Percentiles rank a stretch among this genome's conserved stretches.
These are phyloP conservation scores for Tylochromis polylepis DNA, from an alignment of 2,113 vertebrate species.

Conservation along the genomic window DNA sequence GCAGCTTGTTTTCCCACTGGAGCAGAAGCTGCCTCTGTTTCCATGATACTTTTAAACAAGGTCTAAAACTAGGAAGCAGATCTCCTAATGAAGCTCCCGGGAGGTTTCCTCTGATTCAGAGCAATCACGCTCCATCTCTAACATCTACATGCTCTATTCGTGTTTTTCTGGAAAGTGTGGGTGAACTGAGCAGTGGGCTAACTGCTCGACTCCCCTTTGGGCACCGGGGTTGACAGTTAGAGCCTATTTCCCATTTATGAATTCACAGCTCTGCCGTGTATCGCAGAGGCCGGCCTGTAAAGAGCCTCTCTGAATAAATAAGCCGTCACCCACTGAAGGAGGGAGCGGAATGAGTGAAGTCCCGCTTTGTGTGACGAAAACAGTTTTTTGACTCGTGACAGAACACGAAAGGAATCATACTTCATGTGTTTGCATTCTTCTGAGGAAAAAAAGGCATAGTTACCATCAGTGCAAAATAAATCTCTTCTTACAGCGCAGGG, in stretches of 20 bases:
- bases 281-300: not conserved
- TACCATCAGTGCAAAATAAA: not conserved
- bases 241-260: slow-evolving; percentile 26
- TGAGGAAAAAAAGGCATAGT: not conserved
- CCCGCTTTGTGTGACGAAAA: not conserved
- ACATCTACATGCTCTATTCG: not conserved
- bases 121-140: not conserved
- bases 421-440: not conserved
- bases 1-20: not conserved
- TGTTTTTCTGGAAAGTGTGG: not conserved
- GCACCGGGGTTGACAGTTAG: slow-evolving; percentile 2
- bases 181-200: not conserved
- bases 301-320: slow-evolving; percentile 23
- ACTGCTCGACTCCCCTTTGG: not conserved
- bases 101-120: not conserved
- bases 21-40: not conserved
- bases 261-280: slow-evolving; percentile 9
- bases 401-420: slow-evolving; percentile 12
- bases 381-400: slow-evolving; percentile 5
- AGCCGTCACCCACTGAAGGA: not conserved
- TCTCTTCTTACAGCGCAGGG: not conserved
- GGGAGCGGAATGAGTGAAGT: not conserved
- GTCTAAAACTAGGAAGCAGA: slow-evolving; percentile 6
- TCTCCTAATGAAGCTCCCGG: slow-evolving; percentile 11
- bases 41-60: slow-evolving; percentile 10